These are phyloP conservation scores for Psilopsiagon aymara DNA, from an alignment of 2,113 vertebrate genomes.

Conservation along the genomic window DNA sequence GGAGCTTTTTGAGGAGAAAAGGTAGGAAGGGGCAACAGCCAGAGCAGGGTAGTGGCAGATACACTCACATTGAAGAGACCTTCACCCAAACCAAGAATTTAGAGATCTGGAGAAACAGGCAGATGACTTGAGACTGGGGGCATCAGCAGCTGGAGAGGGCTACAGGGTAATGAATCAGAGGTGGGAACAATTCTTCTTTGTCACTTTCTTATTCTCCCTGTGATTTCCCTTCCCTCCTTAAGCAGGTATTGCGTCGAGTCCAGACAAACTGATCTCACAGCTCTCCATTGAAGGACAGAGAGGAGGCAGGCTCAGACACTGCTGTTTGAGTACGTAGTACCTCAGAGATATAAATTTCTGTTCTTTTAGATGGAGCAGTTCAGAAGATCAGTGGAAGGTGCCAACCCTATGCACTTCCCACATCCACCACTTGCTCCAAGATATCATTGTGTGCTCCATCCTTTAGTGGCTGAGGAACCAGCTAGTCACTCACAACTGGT, in stretches of 20 bases:
- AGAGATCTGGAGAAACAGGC: neutral
- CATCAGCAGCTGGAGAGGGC: neutral
- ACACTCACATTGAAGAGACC: neutral
- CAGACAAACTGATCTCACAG: neutral
- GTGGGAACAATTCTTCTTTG: neutral
- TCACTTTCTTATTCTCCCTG: neutral
- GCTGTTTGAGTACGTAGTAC: neutral
- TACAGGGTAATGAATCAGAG: neutral
- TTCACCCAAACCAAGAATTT: neutral
- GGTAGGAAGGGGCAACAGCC: neutral
- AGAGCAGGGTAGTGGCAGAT: neutral
- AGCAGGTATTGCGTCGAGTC: fast-evolving
- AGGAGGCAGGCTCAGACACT: neutral
- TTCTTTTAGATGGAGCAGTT: slow-evolving; percentile 77
- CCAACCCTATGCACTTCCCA: slow-evolving; percentile 71
- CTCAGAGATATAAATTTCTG: neutral
- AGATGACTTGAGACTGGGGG: neutral
- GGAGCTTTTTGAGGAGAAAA: neutral
- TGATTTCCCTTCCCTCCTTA: neutral
- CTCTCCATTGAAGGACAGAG: neutral
- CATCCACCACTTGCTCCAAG: slow-evolving; percentile 79
- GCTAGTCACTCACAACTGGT: slow-evolving; percentile 77
- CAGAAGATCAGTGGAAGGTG: slow-evolving; percentile 72
- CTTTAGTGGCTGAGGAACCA: slow-evolving; percentile 65
- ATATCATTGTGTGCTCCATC: slow-evolving; percentile 30